phyloP scores from a whole-genome alignment of 1,140 invertebrate genomes.

The Anadara kagoshimensis region DNA sequence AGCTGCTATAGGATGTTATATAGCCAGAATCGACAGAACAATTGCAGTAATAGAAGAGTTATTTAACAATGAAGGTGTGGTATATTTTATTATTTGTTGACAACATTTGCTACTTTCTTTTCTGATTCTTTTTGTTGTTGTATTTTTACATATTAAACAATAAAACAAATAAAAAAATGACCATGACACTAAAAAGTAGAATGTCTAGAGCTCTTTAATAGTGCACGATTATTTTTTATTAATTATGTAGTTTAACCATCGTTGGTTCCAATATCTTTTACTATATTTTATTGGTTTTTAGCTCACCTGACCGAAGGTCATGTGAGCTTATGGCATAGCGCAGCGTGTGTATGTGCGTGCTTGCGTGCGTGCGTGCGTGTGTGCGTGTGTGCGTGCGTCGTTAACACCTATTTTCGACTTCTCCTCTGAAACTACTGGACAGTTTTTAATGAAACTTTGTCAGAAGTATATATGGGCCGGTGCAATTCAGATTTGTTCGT shows the following conservation, averaged over 20 bases:
- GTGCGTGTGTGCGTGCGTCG: no score
- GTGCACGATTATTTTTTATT: neutral
- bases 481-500: no score
- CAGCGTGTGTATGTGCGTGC: no score
- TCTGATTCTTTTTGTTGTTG: neutral
- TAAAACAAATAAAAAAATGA: neutral
- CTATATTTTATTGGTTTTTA: no score
- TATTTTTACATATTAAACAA: neutral
- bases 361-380: no score
- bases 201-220: neutral
- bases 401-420: no score
- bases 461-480: no score
- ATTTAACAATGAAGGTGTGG: conserved; percentile 32
- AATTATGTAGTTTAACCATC: neutral
- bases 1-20: conserved; percentile 12
- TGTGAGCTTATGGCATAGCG: no score
- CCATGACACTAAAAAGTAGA: neutral
- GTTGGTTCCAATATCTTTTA: no score
- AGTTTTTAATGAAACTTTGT: no score
- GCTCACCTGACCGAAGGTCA: no score
- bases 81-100: neutral
- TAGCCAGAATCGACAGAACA: conserved; percentile 20
- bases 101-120: neutral
- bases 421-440: no score
- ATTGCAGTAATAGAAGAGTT: conserved; percentile 41